Evolutionary conservation across 2,888 invertebrate species (phyloP), one percentile per base, ranked within the genome.

Genomic region (Bugula neritina): DNA sequence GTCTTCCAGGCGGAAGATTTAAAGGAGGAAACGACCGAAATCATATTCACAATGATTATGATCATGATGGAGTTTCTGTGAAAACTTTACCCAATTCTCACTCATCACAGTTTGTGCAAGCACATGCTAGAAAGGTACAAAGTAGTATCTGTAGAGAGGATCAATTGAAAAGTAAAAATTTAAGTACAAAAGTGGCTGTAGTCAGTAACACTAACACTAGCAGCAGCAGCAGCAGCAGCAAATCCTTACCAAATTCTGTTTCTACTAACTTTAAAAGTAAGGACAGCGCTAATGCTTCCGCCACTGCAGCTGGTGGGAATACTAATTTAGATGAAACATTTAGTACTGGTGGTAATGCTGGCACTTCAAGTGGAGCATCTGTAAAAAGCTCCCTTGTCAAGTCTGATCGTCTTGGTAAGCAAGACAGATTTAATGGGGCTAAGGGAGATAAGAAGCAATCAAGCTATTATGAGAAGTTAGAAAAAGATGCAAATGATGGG

Each of bases 71-170:
- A 25, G 34, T 63, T 3, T 31, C 63, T 29, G 63, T 63, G 10
- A 63, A 63, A 63, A 63, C 63, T 31, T 63, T 63, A 29, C 31
- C 63, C 31, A 63, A 27, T 63, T 13, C 31, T 2, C 21, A 63
- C 29, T n/a, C n/a, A n/a, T 63, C 63, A 10, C 43, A 43, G 17
- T 43, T 17, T 43, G 5, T 17, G 43, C 43, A 43, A 43, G 10
- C 43, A 10, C 17, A 43, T 17, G 10, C 43, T 43, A 43, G 43
- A 43, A 43, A 17, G 17, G 17, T 43, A 43, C 43, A 43, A 43
- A 17, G 10, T 10, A 43, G 10, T 31, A 31, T 25, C 34, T 31
- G 5, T 29, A 63, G 34, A 31, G 63, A 63, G 2, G 63, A 63
- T 25, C 31, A 25, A 34, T 10, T 1, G 3, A 63, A 31, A 31